Conservation (phyloP, 2,113 vertebrate species). For the Paradoxurus hermaphroditus region DNA sequence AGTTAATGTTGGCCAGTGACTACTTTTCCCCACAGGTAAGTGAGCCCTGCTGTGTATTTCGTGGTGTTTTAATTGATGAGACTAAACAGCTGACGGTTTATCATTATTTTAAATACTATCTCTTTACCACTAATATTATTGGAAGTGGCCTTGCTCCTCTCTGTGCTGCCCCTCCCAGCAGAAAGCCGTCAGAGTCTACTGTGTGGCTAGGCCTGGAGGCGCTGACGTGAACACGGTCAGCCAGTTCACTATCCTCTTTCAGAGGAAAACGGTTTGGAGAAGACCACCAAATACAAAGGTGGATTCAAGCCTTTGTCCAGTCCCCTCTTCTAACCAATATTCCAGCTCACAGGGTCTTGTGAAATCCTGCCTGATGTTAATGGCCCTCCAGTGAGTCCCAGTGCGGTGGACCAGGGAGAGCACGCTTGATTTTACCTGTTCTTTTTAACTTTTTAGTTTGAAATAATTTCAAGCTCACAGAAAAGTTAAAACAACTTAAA, state of each 20-base stretch:
- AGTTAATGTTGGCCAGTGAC: not conserved
- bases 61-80: not conserved
- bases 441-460: slow-evolving; percentile 1
- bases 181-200: not conserved
- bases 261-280: not conserved
- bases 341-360: not conserved
- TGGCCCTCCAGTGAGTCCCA: not conserved
- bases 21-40: not conserved
- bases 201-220: not conserved
- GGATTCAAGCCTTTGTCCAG: not conserved
- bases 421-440: not conserved
- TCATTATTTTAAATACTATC: not conserved
- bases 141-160: not conserved
- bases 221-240: not conserved
- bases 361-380: not conserved
- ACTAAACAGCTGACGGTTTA: not conserved
- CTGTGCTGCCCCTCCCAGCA: too few relatives aligned
- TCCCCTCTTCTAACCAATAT: not conserved
- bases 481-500: slow-evolving; percentile 14
- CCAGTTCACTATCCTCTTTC: not conserved
- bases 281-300: not conserved
- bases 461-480: slow-evolving; percentile 22
- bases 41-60: not conserved
- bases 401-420: not conserved
- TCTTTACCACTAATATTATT: not conserved